phyloP scores from a whole-genome alignment of 2,113 vertebrate species.

The Malurus alboscapulatus region DNA sequence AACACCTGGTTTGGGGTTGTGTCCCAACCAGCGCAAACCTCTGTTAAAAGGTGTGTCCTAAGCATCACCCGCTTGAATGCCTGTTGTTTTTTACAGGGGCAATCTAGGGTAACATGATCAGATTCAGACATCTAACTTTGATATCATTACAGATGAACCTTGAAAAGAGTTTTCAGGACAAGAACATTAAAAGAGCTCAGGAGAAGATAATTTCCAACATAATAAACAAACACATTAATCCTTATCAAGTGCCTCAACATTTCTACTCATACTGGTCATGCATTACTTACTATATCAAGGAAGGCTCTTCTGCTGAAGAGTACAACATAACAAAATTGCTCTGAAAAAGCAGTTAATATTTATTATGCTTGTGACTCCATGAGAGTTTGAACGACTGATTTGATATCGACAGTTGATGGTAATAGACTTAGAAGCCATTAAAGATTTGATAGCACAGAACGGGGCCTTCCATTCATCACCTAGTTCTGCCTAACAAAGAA shows the following conservation, averaged over 20 bases:
- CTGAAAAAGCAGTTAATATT: conserved; percentile 39
- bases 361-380: conserved; percentile 20
- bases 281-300: background rate
- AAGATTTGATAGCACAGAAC: conserved; percentile 1
- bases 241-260: background rate
- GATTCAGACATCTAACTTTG: background rate
- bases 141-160: background rate
- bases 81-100: background rate
- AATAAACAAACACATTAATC: conserved; percentile 50
- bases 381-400: background rate
- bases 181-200: background rate
- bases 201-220: background rate
- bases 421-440: conserved; percentile 43
- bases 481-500: background rate
- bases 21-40: background rate
- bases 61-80: background rate
- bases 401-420: conserved; percentile 27
- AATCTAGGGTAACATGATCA: background rate
- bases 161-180: background rate
- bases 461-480: background rate
- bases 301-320: background rate
- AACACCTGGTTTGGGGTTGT: background rate
- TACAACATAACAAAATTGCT: background rate
- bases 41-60: background rate
- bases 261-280: background rate